Percentiles rank a stretch among this genome's conserved stretches.
These are phyloP conservation scores for Ligdia adustata DNA, from an alignment of 2,888 invertebrate species.

Conservation along the genomic window DNA sequence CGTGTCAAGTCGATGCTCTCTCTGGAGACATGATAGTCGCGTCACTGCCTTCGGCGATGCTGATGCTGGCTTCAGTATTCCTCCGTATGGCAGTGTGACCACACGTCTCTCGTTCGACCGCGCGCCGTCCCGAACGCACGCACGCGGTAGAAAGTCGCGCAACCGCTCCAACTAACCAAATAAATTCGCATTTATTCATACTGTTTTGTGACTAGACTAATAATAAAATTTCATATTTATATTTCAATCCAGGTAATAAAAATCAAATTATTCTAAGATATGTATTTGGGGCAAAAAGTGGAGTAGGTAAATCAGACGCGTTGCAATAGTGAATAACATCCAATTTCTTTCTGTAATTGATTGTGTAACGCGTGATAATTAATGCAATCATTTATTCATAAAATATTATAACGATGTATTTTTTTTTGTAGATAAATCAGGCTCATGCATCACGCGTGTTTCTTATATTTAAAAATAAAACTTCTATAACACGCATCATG, in stretches of 20 bases:
- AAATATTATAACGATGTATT: conserved; percentile 8
- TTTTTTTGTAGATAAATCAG: too few relatives aligned
- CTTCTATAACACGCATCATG: conserved; percentile 6
- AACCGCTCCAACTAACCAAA: conserved; percentile 34
- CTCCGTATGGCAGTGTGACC: conserved; percentile 48
- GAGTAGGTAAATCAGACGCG: too few relatives aligned
- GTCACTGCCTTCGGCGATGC: not conserved
- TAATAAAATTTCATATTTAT: conserved; percentile 6
- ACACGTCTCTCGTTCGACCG: conserved; percentile 44
- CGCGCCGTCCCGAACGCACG: conserved; percentile 31
- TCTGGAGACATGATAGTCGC: conserved; percentile 4
- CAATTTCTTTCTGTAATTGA: conserved; percentile 2
- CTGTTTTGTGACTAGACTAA: conserved; percentile 22
- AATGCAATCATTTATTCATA: not conserved
- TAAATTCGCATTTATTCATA: conserved; percentile 3
- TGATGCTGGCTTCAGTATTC: conserved; percentile 44
- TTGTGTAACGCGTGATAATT: conserved; percentile 13
- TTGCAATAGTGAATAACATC: too few relatives aligned
- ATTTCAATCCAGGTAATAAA: too few relatives aligned
- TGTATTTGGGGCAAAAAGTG: too few relatives aligned
- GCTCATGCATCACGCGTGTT: conserved; percentile 33
- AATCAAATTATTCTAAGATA: too few relatives aligned
- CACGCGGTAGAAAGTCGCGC: conserved; percentile 53
- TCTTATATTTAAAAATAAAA: conserved; percentile 1
- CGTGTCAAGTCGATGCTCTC: conserved; percentile 6